Evolutionary conservation across 1,140 invertebrate genomes (phyloP).

Genomic region (Atopsyche davidsoni): DNA sequence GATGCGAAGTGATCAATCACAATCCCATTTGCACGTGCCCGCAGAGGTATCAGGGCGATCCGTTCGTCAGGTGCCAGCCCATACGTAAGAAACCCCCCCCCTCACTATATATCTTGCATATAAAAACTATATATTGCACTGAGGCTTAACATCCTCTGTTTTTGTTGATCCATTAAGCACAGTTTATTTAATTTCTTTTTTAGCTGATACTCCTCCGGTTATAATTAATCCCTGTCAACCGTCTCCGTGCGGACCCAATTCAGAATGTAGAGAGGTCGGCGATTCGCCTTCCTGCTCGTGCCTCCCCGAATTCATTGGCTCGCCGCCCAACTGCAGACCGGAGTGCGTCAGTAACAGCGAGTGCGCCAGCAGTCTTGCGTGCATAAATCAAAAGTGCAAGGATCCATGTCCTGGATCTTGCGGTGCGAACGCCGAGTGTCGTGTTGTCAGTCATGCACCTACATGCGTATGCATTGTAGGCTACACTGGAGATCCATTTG

Average conservation of each 20-base stretch:
- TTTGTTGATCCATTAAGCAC: too few species aligned
- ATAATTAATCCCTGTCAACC: slow-evolving; percentile 62
- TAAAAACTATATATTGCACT: slow-evolving; percentile 49
- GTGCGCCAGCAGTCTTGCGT: slow-evolving; percentile 62
- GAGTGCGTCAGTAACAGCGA: slow-evolving; percentile 71
- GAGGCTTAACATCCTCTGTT: too few species aligned
- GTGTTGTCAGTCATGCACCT: slow-evolving; percentile 66
- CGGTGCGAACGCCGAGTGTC: slow-evolving; percentile 64
- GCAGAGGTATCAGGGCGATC: slow-evolving; percentile 54
- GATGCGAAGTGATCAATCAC: slow-evolving; percentile 57
- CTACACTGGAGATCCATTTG: slow-evolving; percentile 67
- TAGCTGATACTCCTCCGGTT: slow-evolving; percentile 48
- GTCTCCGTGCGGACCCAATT: slow-evolving; percentile 71
- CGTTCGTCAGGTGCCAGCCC: slow-evolving; percentile 51
- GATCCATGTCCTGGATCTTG: slow-evolving; percentile 69
- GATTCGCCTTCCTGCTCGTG: slow-evolving; percentile 66
- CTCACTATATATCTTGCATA: slow-evolving; percentile 33
- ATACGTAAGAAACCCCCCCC: slow-evolving; percentile 41
- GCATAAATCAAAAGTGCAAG: slow-evolving; percentile 63
- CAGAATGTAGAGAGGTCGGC: slow-evolving; percentile 59
- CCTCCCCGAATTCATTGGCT: slow-evolving; percentile 60
- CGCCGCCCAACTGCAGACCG: slow-evolving; percentile 67
- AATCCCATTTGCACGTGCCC: slow-evolving; percentile 57
- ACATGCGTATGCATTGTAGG: slow-evolving; percentile 64
- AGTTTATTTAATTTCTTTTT: too few species aligned